Evolutionary conservation across 2,797 vertebrate species (phyloP).

Genomic region (Brotogeris chrysoptera): DNA sequence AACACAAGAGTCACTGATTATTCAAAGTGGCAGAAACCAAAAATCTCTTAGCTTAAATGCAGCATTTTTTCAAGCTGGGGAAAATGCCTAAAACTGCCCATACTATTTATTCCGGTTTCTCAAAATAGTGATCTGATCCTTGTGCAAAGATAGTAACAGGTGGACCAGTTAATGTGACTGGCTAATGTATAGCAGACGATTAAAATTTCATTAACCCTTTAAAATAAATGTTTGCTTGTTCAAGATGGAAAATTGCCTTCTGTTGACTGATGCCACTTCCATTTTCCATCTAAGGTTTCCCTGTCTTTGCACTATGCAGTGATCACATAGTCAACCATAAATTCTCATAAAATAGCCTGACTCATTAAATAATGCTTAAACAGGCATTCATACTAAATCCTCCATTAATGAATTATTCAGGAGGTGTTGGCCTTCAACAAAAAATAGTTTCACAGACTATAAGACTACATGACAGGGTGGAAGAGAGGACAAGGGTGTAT

Average conservation of each 20-base stretch:
- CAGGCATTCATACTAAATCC: not conserved
- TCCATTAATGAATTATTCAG: not conserved
- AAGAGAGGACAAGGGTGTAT: not conserved
- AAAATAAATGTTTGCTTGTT: not conserved
- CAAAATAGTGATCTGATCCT: not conserved
- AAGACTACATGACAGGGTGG: not conserved
- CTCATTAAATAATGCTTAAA: not conserved
- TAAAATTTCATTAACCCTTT: not conserved
- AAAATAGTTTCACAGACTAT: not conserved
- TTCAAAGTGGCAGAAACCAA: not conserved
- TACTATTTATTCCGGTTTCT: not conserved
- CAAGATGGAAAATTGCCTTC: not conserved
- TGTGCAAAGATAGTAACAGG: not conserved
- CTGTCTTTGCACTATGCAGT: not conserved
- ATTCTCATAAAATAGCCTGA: not conserved
- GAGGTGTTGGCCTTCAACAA: not conserved
- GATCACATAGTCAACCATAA: not conserved
- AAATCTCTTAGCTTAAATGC: not conserved
- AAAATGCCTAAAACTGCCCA: not conserved
- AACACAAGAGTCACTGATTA: not conserved
- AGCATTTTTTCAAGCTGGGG: not conserved
- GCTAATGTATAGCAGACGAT: not conserved
- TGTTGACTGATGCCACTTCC: not conserved
- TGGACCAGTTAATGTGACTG: not conserved
- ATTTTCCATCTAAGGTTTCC: not conserved